Base-by-base conservation (phyloP, 2,113 vertebrate genomes). In the Salvelinus namaycush region DNA sequence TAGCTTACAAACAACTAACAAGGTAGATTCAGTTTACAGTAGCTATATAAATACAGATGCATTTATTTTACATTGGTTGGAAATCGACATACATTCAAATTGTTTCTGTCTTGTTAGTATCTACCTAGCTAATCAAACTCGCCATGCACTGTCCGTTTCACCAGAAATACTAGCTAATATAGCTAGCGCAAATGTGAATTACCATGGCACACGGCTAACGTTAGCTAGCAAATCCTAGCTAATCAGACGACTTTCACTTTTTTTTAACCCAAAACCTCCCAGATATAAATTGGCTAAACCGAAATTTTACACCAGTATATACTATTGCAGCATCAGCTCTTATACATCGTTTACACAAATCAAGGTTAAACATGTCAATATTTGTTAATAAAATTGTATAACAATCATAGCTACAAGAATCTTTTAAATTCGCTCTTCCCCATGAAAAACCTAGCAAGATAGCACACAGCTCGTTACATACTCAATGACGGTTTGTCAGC, bases 201-300 rank as follows among this genome's bases (percentile, higher is more conserved):
- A 67, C 65, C 44, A 11, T 73, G 34, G 54, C 31, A 66, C 39
- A 62, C 69, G 57, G 62, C 72, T 18, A 68, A 34, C 66, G 5
- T 68, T 73, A 29, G 75, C 73, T 68, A 69, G 57, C 48, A 18
- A 39, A 72, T 64, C 70, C 13, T 27, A 76, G 68, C 74, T 48
- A 72, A 44, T 44, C 64, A 69, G 12, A 72, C 27, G 68, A 89
- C 88, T 90, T 89, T 88, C 86, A 87, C 88, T 92, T 91, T 88
- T 67, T 76, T 67, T 76, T 54, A 79, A 72, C 77, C 78, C 73
- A 59, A 90, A 90, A 82, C 87, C 84, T 86, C 87, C 86, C 87
- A 88, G 87, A 87, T 80, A 82, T 81, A 67, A 68, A 77, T 29
- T 44, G 78, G 59, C 70, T 68, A 68, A 70, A 29, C 79, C 74